phyloP scores from a whole-genome alignment of 2,888 invertebrate genomes.

The Pristionchus arcanus region DNA sequence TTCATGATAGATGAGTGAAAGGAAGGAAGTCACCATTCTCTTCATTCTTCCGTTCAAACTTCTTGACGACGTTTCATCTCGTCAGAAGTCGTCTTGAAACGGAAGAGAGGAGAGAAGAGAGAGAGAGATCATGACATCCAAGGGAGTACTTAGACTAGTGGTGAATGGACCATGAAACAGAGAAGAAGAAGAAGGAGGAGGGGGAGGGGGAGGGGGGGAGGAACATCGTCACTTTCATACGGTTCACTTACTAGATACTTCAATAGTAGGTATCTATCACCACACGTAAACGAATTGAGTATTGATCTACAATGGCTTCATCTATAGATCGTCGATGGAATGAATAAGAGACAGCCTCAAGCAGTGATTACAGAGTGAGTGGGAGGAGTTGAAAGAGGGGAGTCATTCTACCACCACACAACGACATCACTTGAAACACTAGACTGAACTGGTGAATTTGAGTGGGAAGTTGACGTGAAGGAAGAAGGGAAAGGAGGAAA shows the following conservation, averaged over 20 bases:
- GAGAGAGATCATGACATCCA: slow-evolving; percentile 35
- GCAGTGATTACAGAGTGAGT: neutral
- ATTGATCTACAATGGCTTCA: too few relatives aligned
- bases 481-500: neutral
- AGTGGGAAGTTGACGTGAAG: slow-evolving; percentile 19
- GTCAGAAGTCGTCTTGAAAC: neutral
- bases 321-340: too few relatives aligned
- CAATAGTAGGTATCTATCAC: neutral
- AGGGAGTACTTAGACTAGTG: slow-evolving; percentile 31
- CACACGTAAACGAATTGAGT: too few relatives aligned
- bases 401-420: neutral
- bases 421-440: neutral
- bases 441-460: slow-evolving; percentile 4
- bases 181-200: slow-evolving; percentile 1
- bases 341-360: neutral
- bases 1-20: neutral
- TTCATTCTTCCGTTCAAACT: neutral
- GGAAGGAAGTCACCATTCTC: neutral
- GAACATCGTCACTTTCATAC: too few relatives aligned
- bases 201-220: neutral
- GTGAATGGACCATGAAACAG: slow-evolving; percentile 36
- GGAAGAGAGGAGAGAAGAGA: neutral
- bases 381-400: neutral
- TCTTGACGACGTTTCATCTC: slow-evolving; percentile 28
- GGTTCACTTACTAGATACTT: neutral